Base-by-base conservation (phyloP, 2,888 invertebrate genomes). In the Pinctada fucata region DNA sequence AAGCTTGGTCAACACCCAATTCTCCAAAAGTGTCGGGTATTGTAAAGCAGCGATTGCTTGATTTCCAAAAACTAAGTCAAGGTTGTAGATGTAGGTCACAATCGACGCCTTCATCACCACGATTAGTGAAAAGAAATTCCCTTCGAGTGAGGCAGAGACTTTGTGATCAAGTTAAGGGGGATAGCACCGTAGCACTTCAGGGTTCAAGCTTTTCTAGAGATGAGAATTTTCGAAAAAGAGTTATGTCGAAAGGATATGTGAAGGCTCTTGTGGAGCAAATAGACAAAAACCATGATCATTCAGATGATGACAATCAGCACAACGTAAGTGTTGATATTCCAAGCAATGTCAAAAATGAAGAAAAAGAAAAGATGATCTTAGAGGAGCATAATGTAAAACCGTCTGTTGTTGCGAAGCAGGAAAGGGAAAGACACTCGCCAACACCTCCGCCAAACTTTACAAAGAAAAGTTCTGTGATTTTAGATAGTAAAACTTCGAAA, bases 181-280 rank as follows among this genome's bases (percentile, higher is more conserved):
- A 72, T 5, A 65, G 49, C 51, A 58, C 70, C n/a, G 69, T 69
- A 13, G 16, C 65, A 50, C 50, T 73, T 4, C 64, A 68, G 6
- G 73, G 78, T 73, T 73, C 64, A 50, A 73, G 71, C 49, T 64
- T 84, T 68, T 79, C 81, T 6, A 75, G 82, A 68, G 67, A 78
- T 73, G 78, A 78, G 63, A 52, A 73, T 48, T 78, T 73, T 73
- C 49, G 78, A 5, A 68, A 78, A 50, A 68, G 51, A 65, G 76
- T 72, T 51, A 85, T 86, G 86, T 82, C 84, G 10, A 83, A 82
- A 51, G 90, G 90, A 48, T 89, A 87, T 80, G 90, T 90, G 6
- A 85, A 85, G 78, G 85, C 88, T 13, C 79, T 88, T 65, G 88
- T 88, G 2, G 82, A 84, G 65, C 87, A 86, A 75, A 86, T 88